phyloP scores from a whole-genome alignment of 2,888 invertebrate genomes.

The Mesorhabditis sp. region DNA sequence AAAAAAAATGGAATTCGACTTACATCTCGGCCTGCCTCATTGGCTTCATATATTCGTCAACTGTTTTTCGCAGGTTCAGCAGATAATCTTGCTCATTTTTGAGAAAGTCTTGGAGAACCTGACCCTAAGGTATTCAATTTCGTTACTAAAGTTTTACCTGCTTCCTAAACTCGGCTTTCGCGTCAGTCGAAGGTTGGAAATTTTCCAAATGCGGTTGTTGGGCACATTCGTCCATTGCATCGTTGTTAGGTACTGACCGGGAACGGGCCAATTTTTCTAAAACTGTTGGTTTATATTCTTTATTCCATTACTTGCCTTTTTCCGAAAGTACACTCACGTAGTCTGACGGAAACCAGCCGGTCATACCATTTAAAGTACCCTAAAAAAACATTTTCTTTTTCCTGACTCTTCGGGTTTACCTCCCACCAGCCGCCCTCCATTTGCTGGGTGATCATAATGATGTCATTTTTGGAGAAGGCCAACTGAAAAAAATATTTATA shows the following conservation, averaged over 20 bases:
- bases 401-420: background rate
- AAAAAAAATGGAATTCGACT: conserved; percentile 4
- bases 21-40: conserved; percentile 23
- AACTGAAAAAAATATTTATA: conserved; percentile 66
- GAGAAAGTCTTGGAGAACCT: conserved; percentile 21
- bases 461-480: conserved; percentile 89
- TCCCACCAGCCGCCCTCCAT: conserved; percentile 98
- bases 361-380: conserved; percentile 72
- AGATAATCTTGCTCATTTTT: conserved; percentile 32
- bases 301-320: conserved; percentile 22
- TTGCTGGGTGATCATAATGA: conserved; percentile 87
- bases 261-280: conserved; percentile 27
- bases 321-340: conserved; percentile 34
- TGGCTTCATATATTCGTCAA: conserved; percentile 22
- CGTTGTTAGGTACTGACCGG: conserved; percentile 26
- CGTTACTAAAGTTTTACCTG: background rate
- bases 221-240: conserved; percentile 14
- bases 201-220: conserved; percentile 1
- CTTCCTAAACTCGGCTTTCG: background rate
- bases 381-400: background rate
- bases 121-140: background rate
- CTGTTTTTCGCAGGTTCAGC: conserved; percentile 23
- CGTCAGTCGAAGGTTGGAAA: background rate
- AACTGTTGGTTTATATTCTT: conserved; percentile 5
- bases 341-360: conserved; percentile 56